Base-by-base conservation (phyloP, 2,888 invertebrate species). In the Macrophya alboannulata region DNA sequence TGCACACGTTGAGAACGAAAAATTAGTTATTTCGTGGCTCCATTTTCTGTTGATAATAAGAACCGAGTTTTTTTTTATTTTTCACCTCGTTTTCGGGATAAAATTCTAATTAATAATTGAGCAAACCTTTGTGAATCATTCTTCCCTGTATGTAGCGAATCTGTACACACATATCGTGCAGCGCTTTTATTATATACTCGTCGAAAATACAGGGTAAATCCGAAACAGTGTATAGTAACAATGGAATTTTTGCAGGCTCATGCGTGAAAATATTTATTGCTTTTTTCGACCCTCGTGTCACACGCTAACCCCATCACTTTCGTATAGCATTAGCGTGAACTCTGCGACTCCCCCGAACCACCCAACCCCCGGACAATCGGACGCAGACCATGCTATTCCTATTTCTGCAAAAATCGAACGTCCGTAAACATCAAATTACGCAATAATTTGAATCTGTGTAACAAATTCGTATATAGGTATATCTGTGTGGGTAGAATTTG, bases 191-290 rank as follows among this genome's bases (percentile, higher is more conserved):
- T n/a, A n/a, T 37, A 37, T 68, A 31, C 31, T 68, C 31, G 4
- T 37, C 37, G 68, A 68, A 68, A 37, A 31, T n/a, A n/a, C 37
- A 37, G 68, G 68, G 68, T 31, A 37, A 68, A 37, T 31, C 68
- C 68, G 31, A 1, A 37, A 68, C 31, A 17, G 68, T 17, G 55
- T 17, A 37, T 62, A 37, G 68, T 68, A 74, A 74, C 21, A 45
- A 74, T 21, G 72, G 72, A 43, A 74, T 74, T 74, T 74, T n/a
- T n/a, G n/a, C 72, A 45, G 21, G 72, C 72, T 74, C 72, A 43
- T 74, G 72, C 72, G 72, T 74, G 72, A 74, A 45, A 74, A 45
- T 74, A 74, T 74, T 74, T 74, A 74, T 74, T 45, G 10, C 72
- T 74, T n/a, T 43, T 45, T 43, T n/a, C 72, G 25, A 43, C 72